phyloP scores from a whole-genome alignment of 1,140 invertebrate genomes.

The Solenopsis invicta region DNA sequence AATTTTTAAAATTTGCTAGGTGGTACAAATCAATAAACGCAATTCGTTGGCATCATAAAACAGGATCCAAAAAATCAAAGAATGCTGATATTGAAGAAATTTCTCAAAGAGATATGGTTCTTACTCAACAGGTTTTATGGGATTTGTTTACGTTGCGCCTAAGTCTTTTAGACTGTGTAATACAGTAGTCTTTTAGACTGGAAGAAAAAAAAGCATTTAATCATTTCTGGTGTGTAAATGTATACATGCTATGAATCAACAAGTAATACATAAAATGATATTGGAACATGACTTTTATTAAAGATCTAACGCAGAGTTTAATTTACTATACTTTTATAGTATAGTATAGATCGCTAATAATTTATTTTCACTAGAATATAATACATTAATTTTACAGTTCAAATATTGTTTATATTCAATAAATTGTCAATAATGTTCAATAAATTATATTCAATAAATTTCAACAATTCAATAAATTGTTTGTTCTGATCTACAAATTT shows the following conservation, averaged over 20 bases:
- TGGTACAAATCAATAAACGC: conserved; percentile 87
- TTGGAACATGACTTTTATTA: neutral
- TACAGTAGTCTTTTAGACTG: too few species aligned
- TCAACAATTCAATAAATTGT: too few species aligned
- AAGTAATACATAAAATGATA: conserved; percentile 84
- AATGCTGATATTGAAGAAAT: conserved; percentile 82
- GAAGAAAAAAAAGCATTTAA: conserved; percentile 89
- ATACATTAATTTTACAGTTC: neutral
- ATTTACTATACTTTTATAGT: too few species aligned
- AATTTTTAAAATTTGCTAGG: conserved; percentile 57
- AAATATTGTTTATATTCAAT: too few species aligned
- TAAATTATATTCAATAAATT: too few species aligned
- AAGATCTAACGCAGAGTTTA: neutral
- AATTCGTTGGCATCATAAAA: conserved; percentile 89
- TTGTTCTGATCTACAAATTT: conserved; percentile 49
- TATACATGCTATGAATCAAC: conserved; percentile 92
- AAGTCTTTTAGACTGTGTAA: conserved; percentile 88
- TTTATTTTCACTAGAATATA: neutral
- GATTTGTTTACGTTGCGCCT: conserved; percentile 89
- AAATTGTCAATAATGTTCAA: too few species aligned
- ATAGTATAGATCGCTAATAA: neutral
- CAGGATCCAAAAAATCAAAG: conserved; percentile 83
- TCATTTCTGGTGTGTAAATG: conserved; percentile 94
- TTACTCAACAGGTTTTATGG: conserved; percentile 95
- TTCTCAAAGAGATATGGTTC: conserved; percentile 91